Conservation (phyloP, 1,140 invertebrate genomes). For the Leucophenga varia region DNA sequence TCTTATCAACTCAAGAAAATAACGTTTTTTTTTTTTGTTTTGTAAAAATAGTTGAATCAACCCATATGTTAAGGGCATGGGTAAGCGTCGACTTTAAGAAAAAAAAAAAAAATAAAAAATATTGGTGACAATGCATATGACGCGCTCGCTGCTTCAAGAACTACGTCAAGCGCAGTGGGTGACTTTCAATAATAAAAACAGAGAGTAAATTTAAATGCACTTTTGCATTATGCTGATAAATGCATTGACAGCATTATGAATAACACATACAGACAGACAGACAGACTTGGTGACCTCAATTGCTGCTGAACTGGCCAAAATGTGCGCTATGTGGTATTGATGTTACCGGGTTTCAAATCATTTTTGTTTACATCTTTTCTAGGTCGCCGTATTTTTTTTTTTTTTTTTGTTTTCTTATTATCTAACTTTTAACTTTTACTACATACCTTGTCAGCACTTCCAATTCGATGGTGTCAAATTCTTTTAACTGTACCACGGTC, state of each 20-base stretch:
- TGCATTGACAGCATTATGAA: conserved; percentile 21
- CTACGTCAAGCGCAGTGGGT: no score
- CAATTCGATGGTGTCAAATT: conserved; percentile 72
- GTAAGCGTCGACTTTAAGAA: no score
- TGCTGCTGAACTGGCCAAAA: conserved; percentile 13
- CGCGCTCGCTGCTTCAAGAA: no score
- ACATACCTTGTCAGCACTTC: conserved; percentile 70
- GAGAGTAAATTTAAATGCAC: no score
- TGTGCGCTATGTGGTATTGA: conserved; percentile 30
- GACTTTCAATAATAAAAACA: no score
- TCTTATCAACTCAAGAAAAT: no score
- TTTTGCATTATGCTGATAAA: no score
- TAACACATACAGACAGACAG: neutral
- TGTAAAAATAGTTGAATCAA: no score
- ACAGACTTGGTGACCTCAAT: conserved; percentile 37
- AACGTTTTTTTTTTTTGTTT: no score
- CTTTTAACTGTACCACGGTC: conserved; percentile 61
- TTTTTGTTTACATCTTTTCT: conserved; percentile 43
- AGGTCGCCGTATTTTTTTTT: conserved; percentile 22
- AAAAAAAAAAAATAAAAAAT: no score
- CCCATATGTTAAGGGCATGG: no score
- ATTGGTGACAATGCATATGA: no score
- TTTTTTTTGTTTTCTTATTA: neutral
- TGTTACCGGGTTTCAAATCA: conserved; percentile 45
- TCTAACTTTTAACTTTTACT: conserved; percentile 1